Evolutionary conservation across 1,140 invertebrate genomes (phyloP).

Genomic region (silkworm (Bombyx mori)): ASM3026992v2 NC_085130.1:15846501-15847000

Average conservation of each 20-base stretch:
- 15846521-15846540: background rate
- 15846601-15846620: background rate
- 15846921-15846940: too few species aligned
- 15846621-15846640: background rate
- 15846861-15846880: too few species aligned
- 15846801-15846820: too few species aligned
- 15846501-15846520: too few species aligned
- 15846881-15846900: background rate
- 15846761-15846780: slow-evolving; percentile 24
- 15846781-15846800: too few species aligned
- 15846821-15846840: too few species aligned
- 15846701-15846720: slow-evolving; percentile 45
- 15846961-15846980: too few species aligned
- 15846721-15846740: slow-evolving; percentile 43
- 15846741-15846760: slow-evolving; percentile 38
- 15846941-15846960: too few species aligned
- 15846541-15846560: background rate
- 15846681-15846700: slow-evolving; percentile 40
- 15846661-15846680: slow-evolving; percentile 54
- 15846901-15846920: too few species aligned
- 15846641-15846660: slow-evolving; percentile 1
- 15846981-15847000: too few species aligned
- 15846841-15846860: background rate
- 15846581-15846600: background rate
- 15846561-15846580: background rate